These are phyloP conservation scores for Drosophila littoralis DNA, from an alignment of 1,140 invertebrate genomes.

Conservation along the genomic window DNA sequence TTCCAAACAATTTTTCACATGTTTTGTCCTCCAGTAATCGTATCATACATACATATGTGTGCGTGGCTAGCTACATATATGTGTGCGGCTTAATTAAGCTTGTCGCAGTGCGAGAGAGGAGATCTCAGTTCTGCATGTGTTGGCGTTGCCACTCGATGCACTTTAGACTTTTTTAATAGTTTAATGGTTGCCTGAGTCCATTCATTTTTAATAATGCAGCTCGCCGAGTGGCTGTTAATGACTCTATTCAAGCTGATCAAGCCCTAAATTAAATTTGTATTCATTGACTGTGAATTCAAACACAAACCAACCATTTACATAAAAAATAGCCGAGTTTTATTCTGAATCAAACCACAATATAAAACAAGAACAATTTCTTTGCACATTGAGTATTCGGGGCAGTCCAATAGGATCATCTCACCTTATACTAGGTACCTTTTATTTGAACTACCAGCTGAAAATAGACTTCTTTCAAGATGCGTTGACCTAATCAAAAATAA, in stretches of 20 bases:
- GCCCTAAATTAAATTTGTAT: conserved; percentile 1
- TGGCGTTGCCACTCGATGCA: conserved; percentile 42
- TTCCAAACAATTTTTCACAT: conserved; percentile 70
- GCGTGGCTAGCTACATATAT: conserved; percentile 12
- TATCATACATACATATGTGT: conserved; percentile 5
- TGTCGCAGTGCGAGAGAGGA: conserved; percentile 4
- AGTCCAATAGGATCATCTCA: too few species aligned
- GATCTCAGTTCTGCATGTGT: not conserved
- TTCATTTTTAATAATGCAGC: conserved; percentile 50
- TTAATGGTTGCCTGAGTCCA: conserved; percentile 60
- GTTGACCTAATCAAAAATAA: too few species aligned
- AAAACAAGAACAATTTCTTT: too few species aligned
- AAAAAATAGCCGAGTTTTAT: too few species aligned
- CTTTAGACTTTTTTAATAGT: conserved; percentile 68
- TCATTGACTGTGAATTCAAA: not conserved
- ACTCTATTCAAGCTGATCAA: conserved; percentile 14
- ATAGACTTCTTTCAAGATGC: too few species aligned
- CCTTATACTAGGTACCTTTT: too few species aligned
- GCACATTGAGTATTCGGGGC: too few species aligned
- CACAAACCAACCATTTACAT: not conserved
- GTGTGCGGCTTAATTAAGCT: conserved; percentile 67
- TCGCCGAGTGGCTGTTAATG: conserved; percentile 16
- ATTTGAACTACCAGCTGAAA: too few species aligned
- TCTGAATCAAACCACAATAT: not conserved
- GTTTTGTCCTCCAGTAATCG: conserved; percentile 46